Evolutionary conservation across 2,888 invertebrate species (phyloP).

Genomic region (Nomada lathburiana): DNA sequence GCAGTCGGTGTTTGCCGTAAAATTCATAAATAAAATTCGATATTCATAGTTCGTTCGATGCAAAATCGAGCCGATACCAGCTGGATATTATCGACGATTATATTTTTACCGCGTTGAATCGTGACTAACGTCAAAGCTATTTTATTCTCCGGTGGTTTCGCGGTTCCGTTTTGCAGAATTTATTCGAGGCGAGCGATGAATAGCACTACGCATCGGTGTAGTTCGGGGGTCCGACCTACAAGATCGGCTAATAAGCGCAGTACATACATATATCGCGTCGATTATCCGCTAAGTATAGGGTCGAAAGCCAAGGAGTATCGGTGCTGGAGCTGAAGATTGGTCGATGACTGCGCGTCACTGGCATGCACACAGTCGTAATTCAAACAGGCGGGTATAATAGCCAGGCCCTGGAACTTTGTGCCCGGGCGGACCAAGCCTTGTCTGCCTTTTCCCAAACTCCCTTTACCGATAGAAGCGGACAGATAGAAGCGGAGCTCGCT

Average conservation of each 20-base stretch:
- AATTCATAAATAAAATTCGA: too few relatives aligned
- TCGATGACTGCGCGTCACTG: slow-evolving; percentile 81
- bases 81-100: background rate
- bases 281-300: slow-evolving; percentile 83
- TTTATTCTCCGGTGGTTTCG: background rate
- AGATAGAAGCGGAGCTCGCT: too few relatives aligned
- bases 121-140: background rate
- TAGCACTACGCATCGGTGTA: slow-evolving; percentile 39
- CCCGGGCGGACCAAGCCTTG: background rate
- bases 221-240: slow-evolving; percentile 73
- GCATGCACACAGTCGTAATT: slow-evolving; percentile 79
- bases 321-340: slow-evolving; percentile 73
- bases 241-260: slow-evolving; percentile 81
- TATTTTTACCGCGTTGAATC: background rate
- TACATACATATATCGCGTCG: slow-evolving; percentile 78
- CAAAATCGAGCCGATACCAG: background rate
- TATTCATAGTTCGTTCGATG: background rate
- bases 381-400: slow-evolving; percentile 74
- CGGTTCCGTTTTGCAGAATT: background rate
- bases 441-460: background rate
- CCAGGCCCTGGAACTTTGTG: slow-evolving; percentile 37
- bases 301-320: slow-evolving; percentile 68
- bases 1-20: too few relatives aligned
- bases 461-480: slow-evolving; percentile 73
- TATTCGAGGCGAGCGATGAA: slow-evolving; percentile 2